These are phyloP conservation scores for Periophthalmus magnuspinnatus DNA, from an alignment of 2,797 vertebrate genomes.

Conservation along the genomic window DNA sequence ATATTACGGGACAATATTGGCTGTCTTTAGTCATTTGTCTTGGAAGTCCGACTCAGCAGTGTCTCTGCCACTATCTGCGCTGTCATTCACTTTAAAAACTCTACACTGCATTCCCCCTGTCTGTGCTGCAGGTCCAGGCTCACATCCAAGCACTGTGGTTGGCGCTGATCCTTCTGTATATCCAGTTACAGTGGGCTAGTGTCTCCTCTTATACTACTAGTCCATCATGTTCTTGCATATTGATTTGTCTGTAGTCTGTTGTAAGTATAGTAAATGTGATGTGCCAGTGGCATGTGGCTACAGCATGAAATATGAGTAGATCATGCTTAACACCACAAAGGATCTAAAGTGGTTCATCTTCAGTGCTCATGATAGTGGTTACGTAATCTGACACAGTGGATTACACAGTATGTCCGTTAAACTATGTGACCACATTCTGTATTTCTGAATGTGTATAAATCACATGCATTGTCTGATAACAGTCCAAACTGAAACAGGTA, in stretches of 20 bases:
- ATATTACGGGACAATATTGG: slow-evolving; percentile 42
- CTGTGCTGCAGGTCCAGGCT: slow-evolving; percentile 25
- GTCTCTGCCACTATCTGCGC: slow-evolving; percentile 18
- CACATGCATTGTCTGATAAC: neutral
- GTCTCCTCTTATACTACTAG: slow-evolving; percentile 13
- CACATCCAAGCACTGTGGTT: slow-evolving; percentile 29
- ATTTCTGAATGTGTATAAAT: neutral
- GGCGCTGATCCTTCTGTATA: slow-evolving; percentile 26
- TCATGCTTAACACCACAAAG: neutral
- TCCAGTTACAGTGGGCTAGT: slow-evolving; percentile 29
- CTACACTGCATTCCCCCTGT: slow-evolving; percentile 18
- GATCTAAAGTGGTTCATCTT: neutral
- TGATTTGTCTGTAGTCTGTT: slow-evolving; percentile 29
- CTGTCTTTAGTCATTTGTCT: slow-evolving; percentile 54
- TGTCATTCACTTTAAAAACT: slow-evolving; percentile 36
- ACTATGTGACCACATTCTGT: no score
- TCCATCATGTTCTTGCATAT: slow-evolving; percentile 27
- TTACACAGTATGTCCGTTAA: no score
- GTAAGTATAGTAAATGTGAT: slow-evolving; percentile 30
- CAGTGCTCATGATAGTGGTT: neutral
- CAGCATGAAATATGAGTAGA: neutral
- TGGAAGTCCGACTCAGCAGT: slow-evolving; percentile 46
- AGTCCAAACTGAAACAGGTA: neutral
- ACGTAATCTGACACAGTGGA: neutral
- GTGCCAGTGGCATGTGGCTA: slow-evolving; percentile 16